These are phyloP conservation scores for Orthonychiurus folsomi DNA, from an alignment of 2,888 invertebrate genomes.

Conservation along the genomic window DNA sequence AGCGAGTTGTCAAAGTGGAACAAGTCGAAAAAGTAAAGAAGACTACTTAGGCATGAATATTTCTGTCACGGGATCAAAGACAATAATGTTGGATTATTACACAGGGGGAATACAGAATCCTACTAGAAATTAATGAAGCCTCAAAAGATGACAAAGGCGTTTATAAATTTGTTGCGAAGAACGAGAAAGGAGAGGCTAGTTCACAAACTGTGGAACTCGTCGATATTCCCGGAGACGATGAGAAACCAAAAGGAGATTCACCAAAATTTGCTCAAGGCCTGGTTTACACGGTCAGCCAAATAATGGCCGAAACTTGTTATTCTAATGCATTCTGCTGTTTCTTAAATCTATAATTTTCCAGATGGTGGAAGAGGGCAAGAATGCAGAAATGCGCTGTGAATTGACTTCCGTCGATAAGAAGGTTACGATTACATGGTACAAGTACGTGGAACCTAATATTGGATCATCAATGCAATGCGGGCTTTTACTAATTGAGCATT, in stretches of 20 bases:
- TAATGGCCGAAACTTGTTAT: too few species aligned
- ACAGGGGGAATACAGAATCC: constrained; percentile 81
- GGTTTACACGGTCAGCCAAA: constrained; percentile 64
- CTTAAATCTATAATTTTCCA: constrained; percentile 43
- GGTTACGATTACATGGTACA: constrained; percentile 76
- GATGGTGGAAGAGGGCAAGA: constrained; percentile 62
- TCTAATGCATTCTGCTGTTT: not conserved
- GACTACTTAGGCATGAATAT: not conserved
- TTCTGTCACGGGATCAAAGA: not conserved
- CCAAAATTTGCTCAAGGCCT: constrained; percentile 71
- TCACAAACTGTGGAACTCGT: constrained; percentile 80
- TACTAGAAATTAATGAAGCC: constrained; percentile 79
- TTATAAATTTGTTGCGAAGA: constrained; percentile 82
- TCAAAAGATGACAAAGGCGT: constrained; percentile 72
- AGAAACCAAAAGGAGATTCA: constrained; percentile 55
- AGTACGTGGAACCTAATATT: constrained; percentile 51
- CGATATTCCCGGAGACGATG: constrained; percentile 67
- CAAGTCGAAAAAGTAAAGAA: constrained; percentile 61
- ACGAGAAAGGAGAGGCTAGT: constrained; percentile 84
- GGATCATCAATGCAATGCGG: too few species aligned
- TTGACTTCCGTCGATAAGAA: constrained; percentile 68
- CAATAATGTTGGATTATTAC: constrained; percentile 25
- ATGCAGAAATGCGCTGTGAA: constrained; percentile 66
- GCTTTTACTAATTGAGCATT: too few species aligned
- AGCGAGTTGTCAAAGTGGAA: constrained; percentile 67